These are phyloP conservation scores for Anguilla japonica DNA, from an alignment of 2,113 vertebrate genomes.

Conservation along the genomic window DNA sequence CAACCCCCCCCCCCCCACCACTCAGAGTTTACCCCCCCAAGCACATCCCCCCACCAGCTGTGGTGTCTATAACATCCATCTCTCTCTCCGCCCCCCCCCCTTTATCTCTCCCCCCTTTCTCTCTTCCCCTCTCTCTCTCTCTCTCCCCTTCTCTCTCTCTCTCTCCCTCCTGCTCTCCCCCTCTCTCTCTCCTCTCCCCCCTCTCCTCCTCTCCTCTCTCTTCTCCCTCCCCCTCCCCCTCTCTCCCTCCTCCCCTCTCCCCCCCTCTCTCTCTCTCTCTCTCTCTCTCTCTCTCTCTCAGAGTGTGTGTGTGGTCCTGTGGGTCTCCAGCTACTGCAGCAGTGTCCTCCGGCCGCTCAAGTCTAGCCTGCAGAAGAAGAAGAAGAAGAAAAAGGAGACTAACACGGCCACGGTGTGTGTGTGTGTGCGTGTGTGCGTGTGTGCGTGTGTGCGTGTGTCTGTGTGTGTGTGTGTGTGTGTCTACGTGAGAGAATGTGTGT, in stretches of 20 bases:
- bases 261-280: background rate
- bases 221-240: too few species aligned
- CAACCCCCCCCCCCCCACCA: too few species aligned
- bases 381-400: conserved; percentile 97
- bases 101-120: conserved; percentile 21
- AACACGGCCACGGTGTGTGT: conserved; percentile 73
- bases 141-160: too few species aligned
- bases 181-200: too few species aligned
- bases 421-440: background rate
- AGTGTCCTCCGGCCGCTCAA: conserved; percentile 87
- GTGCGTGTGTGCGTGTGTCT: too few species aligned
- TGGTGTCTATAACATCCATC: background rate
- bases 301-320: conserved; percentile 84
- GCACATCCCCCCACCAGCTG: too few species aligned
- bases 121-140: background rate
- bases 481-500: too few species aligned
- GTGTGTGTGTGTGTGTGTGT: too few species aligned
- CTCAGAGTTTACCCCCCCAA: too few species aligned
- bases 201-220: too few species aligned
- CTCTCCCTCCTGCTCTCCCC: too few species aligned
- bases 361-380: conserved; percentile 95
- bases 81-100: background rate
- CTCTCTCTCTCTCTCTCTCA: conserved; percentile 47
- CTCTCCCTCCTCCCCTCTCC: background rate
- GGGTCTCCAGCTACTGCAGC: conserved; percentile 87